phyloP scores from a whole-genome alignment of 2,888 invertebrate genomes.

The Hypena proboscidalis region DNA sequence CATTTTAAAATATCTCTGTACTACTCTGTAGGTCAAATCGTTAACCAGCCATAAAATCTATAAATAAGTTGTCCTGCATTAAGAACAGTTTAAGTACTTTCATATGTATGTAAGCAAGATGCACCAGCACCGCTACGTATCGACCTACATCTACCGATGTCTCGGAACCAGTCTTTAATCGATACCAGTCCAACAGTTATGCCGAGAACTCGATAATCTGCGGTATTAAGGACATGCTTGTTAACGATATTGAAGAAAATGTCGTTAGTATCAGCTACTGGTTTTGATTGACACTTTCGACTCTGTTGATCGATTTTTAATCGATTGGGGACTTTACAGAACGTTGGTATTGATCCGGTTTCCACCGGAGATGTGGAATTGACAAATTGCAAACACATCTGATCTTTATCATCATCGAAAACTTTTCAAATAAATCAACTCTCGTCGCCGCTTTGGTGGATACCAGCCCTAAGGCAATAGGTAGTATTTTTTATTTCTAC shows the following conservation, averaged over 20 bases:
- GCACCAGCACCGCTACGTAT: conserved; percentile 55
- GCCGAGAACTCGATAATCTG: conserved; percentile 19
- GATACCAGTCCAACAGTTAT: conserved; percentile 42
- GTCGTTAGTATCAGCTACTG: conserved; percentile 9
- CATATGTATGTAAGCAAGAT: conserved; percentile 33
- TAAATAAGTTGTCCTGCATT: conserved; percentile 39
- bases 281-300: background rate
- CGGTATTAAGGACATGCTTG: conserved; percentile 20
- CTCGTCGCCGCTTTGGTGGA: too few relatives aligned
- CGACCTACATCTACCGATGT: conserved; percentile 50
- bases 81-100: conserved; percentile 39
- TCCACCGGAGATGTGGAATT: too few relatives aligned
- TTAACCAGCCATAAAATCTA: conserved; percentile 10
- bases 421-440: too few relatives aligned
- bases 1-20: too few relatives aligned
- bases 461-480: too few relatives aligned
- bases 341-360: too few relatives aligned
- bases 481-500: too few relatives aligned
- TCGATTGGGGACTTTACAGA: too few relatives aligned
- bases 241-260: conserved; percentile 22
- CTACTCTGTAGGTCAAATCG: too few relatives aligned
- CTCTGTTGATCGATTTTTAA: background rate
- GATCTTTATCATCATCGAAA: too few relatives aligned
- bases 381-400: too few relatives aligned
- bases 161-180: conserved; percentile 43